These are phyloP conservation scores for Scomber scombrus DNA, from an alignment of 2,113 vertebrate genomes.

Conservation along the genomic window DNA sequence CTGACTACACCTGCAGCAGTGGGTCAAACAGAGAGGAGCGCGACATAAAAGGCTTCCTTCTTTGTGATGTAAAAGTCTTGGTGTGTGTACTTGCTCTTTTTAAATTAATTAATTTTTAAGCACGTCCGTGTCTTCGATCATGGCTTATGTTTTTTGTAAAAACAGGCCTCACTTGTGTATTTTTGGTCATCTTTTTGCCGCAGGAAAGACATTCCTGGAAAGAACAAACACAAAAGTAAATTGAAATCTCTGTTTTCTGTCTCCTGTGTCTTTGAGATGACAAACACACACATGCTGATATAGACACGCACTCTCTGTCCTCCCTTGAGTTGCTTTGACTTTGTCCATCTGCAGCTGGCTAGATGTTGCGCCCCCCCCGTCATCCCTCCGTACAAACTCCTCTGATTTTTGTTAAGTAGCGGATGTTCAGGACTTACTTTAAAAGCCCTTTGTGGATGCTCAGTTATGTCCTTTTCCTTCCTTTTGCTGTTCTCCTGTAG, in stretches of 20 bases:
- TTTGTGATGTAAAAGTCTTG: not conserved
- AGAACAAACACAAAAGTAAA: too few species aligned
- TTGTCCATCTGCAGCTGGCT: slow-evolving; percentile 45
- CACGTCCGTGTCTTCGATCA: not conserved
- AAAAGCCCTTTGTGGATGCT: slow-evolving; percentile 24
- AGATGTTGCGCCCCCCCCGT: not conserved
- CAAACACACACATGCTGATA: not conserved
- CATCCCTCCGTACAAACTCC: slow-evolving; percentile 19
- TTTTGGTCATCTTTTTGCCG: too few species aligned
- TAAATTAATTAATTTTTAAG: not conserved
- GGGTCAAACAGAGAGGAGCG: not conserved
- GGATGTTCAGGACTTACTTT: slow-evolving; percentile 44
- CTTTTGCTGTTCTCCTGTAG: not conserved
- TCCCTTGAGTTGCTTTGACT: slow-evolving; percentile 13
- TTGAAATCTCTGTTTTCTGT: slow-evolving; percentile 5
- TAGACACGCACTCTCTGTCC: not conserved
- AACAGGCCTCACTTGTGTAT: not conserved
- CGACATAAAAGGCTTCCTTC: slow-evolving; percentile 52
- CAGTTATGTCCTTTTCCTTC: slow-evolving; percentile 1
- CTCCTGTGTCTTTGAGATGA: not conserved
- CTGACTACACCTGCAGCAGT: slow-evolving; percentile 59
- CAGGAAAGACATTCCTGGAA: too few species aligned
- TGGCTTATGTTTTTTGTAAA: not conserved
- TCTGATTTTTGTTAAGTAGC: slow-evolving; percentile 19
- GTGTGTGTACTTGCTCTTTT: not conserved